Evolutionary conservation across 2,797 vertebrate genomes (phyloP), one percentile per base, ranked within the genome.

Genomic region (Parambassis ranga): DNA sequence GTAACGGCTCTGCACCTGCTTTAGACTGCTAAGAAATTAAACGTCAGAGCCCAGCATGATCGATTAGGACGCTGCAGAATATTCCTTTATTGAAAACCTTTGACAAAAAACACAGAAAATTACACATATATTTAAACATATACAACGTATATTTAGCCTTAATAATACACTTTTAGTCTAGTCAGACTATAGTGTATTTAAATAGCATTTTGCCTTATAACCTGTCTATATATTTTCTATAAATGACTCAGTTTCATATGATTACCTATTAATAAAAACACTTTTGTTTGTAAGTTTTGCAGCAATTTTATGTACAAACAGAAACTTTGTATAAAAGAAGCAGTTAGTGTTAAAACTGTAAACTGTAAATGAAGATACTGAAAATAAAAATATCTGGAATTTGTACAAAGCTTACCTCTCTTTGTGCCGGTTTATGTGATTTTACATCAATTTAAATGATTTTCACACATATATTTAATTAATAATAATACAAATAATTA

Each of bases 131-230:
- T n/a, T n/a, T n/a, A n/a, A n/a, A n/a, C n/a, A n/a, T n/a, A n/a
- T n/a, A n/a, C n/a, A n/a, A n/a, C n/a, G n/a, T n/a, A n/a, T n/a
- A n/a, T 59, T 67, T 87, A 85, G 77, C 86, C 85, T 88, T 88
- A 81, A 85, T 31, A 31, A 49, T 24, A 49, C 52, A 71, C 28
- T 51, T 49, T 20, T 52, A 77, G 27, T 64, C 36, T 62, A 66
- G 38, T 35, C 52, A 57, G 48, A 82, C 49, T 30, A 50, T 18
- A 55, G 37, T 79, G 53, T 73, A 58, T 81, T 31, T 20, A 42
- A 49, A 11, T 61, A 81, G 46, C 26, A 10, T 31, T 71, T 69
- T 87, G 89, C 89, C 89, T 90, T 89, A 89, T 42, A 52, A 3
- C 24, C 19, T 70, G 23, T 81, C 57, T 65, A 37, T 72, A 71